phyloP scores from a whole-genome alignment of 53 echinoderm and acorn worm species.

The Actinopyga echinites region DNA sequence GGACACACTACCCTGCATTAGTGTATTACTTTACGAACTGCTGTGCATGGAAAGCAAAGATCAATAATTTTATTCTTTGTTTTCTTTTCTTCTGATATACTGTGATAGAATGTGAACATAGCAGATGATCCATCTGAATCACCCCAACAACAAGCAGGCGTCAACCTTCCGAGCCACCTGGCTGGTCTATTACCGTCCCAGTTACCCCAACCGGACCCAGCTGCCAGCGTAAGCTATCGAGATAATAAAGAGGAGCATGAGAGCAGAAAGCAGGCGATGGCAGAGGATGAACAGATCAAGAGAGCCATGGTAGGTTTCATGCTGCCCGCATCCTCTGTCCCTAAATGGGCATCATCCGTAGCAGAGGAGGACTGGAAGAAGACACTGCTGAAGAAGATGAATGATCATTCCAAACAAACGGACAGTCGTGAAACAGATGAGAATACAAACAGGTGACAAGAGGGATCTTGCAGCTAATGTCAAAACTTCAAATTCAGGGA shows the following conservation, averaged over 20 bases:
- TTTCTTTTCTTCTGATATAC: too few species aligned
- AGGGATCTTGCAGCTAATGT: too few species aligned
- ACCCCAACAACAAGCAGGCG: not conserved
- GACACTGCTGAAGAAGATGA: slow-evolving; percentile 54
- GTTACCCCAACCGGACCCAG: slow-evolving; percentile 51
- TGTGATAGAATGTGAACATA: too few species aligned
- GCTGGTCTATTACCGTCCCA: slow-evolving; percentile 71
- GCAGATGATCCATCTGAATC: too few species aligned
- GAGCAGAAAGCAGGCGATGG: slow-evolving; percentile 72
- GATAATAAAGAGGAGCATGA: slow-evolving; percentile 59
- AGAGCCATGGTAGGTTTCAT: slow-evolving; percentile 76
- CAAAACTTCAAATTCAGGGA: too few species aligned
- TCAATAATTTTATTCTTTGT: too few species aligned
- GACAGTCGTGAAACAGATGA: too few species aligned
- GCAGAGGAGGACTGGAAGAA: slow-evolving; percentile 83
- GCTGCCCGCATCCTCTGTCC: slow-evolving; percentile 66
- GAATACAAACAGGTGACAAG: too few species aligned
- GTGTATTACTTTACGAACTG: too few species aligned
- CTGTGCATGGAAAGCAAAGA: too few species aligned
- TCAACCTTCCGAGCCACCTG: slow-evolving; percentile 73
- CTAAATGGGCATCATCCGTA: slow-evolving; percentile 74
- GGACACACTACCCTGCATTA: too few species aligned
- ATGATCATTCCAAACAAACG: not conserved
- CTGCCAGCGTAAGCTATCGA: slow-evolving; percentile 56
- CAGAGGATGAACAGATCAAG: slow-evolving; percentile 80